Evolutionary conservation across 2,888 invertebrate species (phyloP).

Genomic region (Xestia c-nigrum): DNA sequence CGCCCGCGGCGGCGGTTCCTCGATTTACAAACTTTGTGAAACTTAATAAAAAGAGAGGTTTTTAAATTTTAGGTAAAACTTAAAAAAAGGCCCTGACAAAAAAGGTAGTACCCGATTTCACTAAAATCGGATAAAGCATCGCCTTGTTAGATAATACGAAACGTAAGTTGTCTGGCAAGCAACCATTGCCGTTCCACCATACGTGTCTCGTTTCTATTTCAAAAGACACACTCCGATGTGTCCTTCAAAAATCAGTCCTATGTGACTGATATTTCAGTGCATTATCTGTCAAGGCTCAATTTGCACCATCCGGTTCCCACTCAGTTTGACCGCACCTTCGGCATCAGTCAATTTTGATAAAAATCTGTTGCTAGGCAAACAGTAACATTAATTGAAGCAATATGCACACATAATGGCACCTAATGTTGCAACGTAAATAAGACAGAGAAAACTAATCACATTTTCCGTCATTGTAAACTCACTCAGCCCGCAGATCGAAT

Average conservation of each 20-base stretch:
- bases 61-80: constrained; percentile 2
- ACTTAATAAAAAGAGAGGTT: not conserved
- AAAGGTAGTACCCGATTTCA: not conserved
- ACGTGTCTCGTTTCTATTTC: not conserved
- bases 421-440: constrained; percentile 18
- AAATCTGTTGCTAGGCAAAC: not conserved
- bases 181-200: not conserved
- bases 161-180: not conserved
- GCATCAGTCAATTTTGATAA: not conserved
- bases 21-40: constrained; percentile 29
- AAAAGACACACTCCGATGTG: no score
- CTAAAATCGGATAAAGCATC: not conserved
- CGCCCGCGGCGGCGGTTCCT: constrained; percentile 8
- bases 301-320: not conserved
- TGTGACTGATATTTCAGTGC: not conserved
- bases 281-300: not conserved
- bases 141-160: not conserved
- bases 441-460: constrained; percentile 7
- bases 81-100: not conserved
- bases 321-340: not conserved
- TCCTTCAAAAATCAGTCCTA: not conserved
- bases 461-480: constrained; percentile 13
- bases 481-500: constrained; percentile 1
- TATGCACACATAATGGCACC: not conserved
- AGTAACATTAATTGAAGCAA: not conserved